Evolutionary conservation across 2,888 invertebrate genomes (phyloP).

Genomic region (Eupithecia pulchellata): DNA sequence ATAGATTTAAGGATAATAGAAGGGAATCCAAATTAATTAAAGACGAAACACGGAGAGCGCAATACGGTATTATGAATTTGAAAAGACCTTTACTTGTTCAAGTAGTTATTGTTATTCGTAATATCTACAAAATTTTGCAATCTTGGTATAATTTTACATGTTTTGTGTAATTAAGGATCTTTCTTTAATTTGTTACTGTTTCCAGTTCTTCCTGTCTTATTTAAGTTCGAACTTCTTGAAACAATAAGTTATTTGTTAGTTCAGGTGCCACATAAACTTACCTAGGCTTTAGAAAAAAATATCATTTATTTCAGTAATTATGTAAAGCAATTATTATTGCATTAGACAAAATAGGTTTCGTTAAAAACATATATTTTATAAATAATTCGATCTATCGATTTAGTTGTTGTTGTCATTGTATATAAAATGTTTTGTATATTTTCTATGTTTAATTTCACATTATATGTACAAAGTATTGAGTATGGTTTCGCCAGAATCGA

Average conservation of each 20-base stretch:
- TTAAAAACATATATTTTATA: constrained; percentile 58
- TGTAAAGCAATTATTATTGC: constrained; percentile 18
- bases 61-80: constrained; percentile 63
- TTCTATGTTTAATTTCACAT: constrained; percentile 77
- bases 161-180: constrained; percentile 43
- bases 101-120: constrained; percentile 42
- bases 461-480: constrained; percentile 81
- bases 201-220: constrained; percentile 69
- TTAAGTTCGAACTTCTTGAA: constrained; percentile 56
- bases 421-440: constrained; percentile 83
- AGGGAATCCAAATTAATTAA: constrained; percentile 77
- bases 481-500: constrained; percentile 69
- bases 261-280: constrained; percentile 66
- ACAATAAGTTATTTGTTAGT: constrained; percentile 63
- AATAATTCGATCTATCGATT: constrained; percentile 64
- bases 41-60: constrained; percentile 62
- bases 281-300: constrained; percentile 55
- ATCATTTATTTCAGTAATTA: constrained; percentile 28
- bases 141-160: constrained; percentile 36
- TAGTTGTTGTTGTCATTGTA: constrained; percentile 81
- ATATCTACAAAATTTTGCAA: constrained; percentile 40
- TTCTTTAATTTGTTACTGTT: constrained; percentile 52
- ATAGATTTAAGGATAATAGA: constrained; percentile 78
- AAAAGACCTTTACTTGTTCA: constrained; percentile 62
- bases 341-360: constrained; percentile 57